A percentile compares a stretch with the other conserved stretches of the same genome.
Evolutionary conservation across 2,113 vertebrate species (phyloP).

Genomic region (Pangasianodon hypophthalmus): DNA sequence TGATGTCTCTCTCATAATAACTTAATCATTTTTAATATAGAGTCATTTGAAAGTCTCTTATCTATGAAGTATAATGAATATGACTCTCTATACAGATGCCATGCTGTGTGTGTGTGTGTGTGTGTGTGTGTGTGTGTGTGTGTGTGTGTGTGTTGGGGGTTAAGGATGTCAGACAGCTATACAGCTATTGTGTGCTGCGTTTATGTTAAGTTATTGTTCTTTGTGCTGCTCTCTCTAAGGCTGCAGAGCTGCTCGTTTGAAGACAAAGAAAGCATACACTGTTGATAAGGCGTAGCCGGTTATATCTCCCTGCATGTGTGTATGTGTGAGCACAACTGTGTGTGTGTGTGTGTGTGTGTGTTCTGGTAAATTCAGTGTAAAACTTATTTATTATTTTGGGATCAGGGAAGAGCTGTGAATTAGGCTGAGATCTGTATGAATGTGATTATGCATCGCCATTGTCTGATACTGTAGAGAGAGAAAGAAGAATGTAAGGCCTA

Average conservation of each 20-base stretch:
- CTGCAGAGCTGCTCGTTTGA: conserved; percentile 53
- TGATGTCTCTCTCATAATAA: background rate
- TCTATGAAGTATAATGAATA: conserved; percentile 13
- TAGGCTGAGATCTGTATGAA: background rate
- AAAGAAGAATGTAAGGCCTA: background rate
- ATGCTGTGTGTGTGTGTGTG: background rate
- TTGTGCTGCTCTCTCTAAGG: conserved; percentile 36
- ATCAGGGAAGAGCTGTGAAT: background rate
- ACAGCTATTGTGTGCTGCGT: conserved; percentile 4
- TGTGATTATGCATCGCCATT: background rate
- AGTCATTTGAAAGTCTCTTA: background rate
- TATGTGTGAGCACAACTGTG: conserved; percentile 3
- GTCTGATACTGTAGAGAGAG: background rate
- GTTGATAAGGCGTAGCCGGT: conserved; percentile 59
- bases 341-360: conserved; percentile 34
- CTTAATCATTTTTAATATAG: background rate
- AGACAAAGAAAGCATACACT: conserved; percentile 60
- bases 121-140: background rate
- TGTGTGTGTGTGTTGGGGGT: background rate
- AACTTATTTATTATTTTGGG: background rate
- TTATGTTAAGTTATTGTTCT: conserved; percentile 38
- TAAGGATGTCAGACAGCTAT: background rate
- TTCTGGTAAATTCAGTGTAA: conserved; percentile 1
- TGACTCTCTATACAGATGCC: background rate
- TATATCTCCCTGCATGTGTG: conserved; percentile 35